Base-by-base conservation (phyloP, 2,888 invertebrate species). In the Scaptomyza caliginosa region DNA sequence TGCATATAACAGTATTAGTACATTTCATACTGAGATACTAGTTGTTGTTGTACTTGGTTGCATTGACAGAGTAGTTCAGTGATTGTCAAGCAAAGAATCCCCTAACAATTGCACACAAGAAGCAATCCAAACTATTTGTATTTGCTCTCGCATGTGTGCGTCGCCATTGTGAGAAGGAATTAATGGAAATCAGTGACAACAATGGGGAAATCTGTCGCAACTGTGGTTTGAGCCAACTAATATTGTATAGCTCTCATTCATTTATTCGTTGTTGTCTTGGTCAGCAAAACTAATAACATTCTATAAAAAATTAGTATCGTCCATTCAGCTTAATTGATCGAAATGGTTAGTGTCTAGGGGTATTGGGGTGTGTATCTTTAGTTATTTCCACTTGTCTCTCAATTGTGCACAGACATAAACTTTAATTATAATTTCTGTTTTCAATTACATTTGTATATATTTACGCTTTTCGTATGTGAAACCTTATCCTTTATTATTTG, bases 331-430 rank as follows among this genome's bases (percentile, higher is more conserved):
- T 8, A 43, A 26, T 26, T 26, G n/a, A 2, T 11, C 19, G 3
- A 39, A 4, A 23, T 13, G 10, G 16, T n/a, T n/a, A n/a, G n/a
- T n/a, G 16, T 11, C 16, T n/a, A 7, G 16, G 2, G 2, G 7
- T 11, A 1, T n/a, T 30, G n/a, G 0, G 4, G n/a, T 5, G 3
- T 4, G 7, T 17, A 17, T 3, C 11, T 6, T 19, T 17, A 13
- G 23, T 7, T 34, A 16, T 39, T 28, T 54, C 46, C 50, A 43
- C 11, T 19, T 39, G 8, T 10, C 23, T 46, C 59, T 60, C 72
- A 68, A 64, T n/a, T 73, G 73, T 73, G 77, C 77, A 68, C 74
- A 64, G 46, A 55, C 46, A 17, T 48, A 39, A 30, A 10, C 4
- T 13, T 45, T 51, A 4, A 17, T 1, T 11, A 21, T n/a, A n/a